Evolutionary conservation across 2,888 invertebrate genomes (phyloP).

Genomic region (Drosophila putrida): DNA sequence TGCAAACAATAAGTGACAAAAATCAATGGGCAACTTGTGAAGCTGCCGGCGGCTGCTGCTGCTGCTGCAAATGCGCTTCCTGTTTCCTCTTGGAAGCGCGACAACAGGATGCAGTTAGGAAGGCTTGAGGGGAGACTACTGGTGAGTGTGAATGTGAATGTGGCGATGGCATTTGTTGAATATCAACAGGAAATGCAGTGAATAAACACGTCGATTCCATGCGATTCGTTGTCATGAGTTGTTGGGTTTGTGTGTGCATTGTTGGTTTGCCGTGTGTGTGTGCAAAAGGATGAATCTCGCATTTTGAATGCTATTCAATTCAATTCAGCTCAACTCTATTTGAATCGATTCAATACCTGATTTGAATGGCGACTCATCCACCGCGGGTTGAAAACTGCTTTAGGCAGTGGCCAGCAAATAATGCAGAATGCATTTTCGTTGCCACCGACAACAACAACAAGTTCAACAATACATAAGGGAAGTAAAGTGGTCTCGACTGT

Average conservation of each 20-base stretch:
- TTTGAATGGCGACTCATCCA: slow-evolving; percentile 39
- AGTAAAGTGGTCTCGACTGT: too few relatives aligned
- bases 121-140: background rate
- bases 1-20: slow-evolving; percentile 67
- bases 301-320: slow-evolving; percentile 56
- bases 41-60: slow-evolving; percentile 44
- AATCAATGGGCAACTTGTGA: slow-evolving; percentile 68
- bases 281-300: slow-evolving; percentile 27
- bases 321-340: slow-evolving; percentile 43
- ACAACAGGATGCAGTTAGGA: slow-evolving; percentile 53
- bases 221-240: slow-evolving; percentile 32
- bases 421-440: slow-evolving; percentile 55
- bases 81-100: slow-evolving; percentile 60
- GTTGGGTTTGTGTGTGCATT: slow-evolving; percentile 15
- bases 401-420: slow-evolving; percentile 63
- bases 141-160: slow-evolving; percentile 15
- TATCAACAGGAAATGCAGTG: slow-evolving; percentile 81
- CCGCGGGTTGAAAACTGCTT: background rate
- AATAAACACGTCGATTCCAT: slow-evolving; percentile 72
- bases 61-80: slow-evolving; percentile 74
- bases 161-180: slow-evolving; percentile 64
- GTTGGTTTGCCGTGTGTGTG: slow-evolving; percentile 28
- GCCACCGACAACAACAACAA: slow-evolving; percentile 33
- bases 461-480: background rate
- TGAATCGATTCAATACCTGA: slow-evolving; percentile 52